A percentile compares a stretch with the other conserved stretches of the same genome.
Evolutionary conservation across 2,797 vertebrate genomes (phyloP).

Genomic region (Adelosebastes latens): DNA sequence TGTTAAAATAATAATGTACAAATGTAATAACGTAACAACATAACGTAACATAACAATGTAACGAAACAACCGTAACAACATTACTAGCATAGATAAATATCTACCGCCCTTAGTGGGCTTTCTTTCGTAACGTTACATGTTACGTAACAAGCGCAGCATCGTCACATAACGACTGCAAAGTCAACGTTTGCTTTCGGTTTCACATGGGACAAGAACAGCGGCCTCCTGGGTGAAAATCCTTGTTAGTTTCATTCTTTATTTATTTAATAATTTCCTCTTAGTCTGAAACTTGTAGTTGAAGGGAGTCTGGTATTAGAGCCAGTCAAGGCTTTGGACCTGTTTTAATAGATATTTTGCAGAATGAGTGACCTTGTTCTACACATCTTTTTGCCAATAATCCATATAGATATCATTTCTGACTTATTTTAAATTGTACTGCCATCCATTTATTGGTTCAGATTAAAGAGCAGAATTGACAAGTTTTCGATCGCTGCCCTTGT

Average conservation of each 20-base stretch:
- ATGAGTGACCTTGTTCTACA: background rate
- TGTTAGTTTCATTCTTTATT: background rate
- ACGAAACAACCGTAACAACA: no score
- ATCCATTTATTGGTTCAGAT: background rate
- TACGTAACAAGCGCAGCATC: no score
- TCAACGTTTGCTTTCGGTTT: background rate
- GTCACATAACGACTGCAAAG: background rate
- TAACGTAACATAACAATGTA: no score
- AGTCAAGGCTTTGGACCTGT: background rate
- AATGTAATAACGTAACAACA: no score
- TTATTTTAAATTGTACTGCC: background rate
- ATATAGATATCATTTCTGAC: background rate
- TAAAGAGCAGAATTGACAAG: background rate
- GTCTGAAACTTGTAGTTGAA: no score
- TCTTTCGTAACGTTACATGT: background rate
- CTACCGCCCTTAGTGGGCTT: background rate
- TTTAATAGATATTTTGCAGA: background rate
- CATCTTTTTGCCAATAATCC: background rate
- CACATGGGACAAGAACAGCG: no score
- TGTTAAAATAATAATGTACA: background rate
- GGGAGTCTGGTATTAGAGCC: rapidly evolving
- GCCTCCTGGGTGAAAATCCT: no score
- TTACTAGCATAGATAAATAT: background rate
- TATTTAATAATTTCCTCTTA: background rate
- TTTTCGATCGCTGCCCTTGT: background rate